Conservation (phyloP, 2,888 invertebrate genomes). For the Coronaproctus castanopsis region DNA sequence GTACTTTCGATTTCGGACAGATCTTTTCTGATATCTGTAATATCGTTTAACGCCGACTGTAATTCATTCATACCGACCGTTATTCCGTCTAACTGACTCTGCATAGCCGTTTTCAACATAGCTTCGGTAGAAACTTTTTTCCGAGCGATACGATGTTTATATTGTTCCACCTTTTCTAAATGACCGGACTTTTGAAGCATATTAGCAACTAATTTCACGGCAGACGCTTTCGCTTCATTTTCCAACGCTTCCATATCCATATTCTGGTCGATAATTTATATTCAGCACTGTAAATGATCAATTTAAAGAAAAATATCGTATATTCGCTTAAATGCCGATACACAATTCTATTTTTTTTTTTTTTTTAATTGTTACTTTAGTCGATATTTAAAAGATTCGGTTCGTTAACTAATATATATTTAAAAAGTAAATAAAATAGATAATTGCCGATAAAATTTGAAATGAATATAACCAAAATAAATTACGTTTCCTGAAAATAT, state of each 20-base stretch:
- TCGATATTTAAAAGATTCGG: too few species aligned
- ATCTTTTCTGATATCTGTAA: slow-evolving; percentile 41
- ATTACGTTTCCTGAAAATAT: too few species aligned
- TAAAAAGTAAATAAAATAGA: too few species aligned
- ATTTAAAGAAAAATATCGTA: too few species aligned
- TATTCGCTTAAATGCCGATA: too few species aligned
- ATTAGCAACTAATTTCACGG: slow-evolving; percentile 68
- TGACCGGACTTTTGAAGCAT: slow-evolving; percentile 89
- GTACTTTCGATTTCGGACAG: slow-evolving; percentile 54
- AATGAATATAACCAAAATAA: too few species aligned
- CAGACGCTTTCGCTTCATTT: slow-evolving; percentile 52
- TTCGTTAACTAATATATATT: too few species aligned
- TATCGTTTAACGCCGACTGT: slow-evolving; percentile 64
- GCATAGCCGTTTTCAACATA: slow-evolving; percentile 92
- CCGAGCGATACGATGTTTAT: slow-evolving; percentile 47
- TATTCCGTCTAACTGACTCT: slow-evolving; percentile 92
- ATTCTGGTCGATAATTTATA: background rate
- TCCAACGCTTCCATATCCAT: slow-evolving; percentile 32
- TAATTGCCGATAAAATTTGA: too few species aligned
- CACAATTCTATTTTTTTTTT: too few species aligned
- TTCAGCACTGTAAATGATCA: background rate
- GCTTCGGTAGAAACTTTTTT: slow-evolving; percentile 83
- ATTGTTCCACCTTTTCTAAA: slow-evolving; percentile 72
- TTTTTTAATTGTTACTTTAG: too few species aligned
- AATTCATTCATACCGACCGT: slow-evolving; percentile 79